These are phyloP conservation scores for Amphibalanus amphitrite DNA, from an alignment of 1,140 invertebrate genomes.

Conservation along the genomic window DNA sequence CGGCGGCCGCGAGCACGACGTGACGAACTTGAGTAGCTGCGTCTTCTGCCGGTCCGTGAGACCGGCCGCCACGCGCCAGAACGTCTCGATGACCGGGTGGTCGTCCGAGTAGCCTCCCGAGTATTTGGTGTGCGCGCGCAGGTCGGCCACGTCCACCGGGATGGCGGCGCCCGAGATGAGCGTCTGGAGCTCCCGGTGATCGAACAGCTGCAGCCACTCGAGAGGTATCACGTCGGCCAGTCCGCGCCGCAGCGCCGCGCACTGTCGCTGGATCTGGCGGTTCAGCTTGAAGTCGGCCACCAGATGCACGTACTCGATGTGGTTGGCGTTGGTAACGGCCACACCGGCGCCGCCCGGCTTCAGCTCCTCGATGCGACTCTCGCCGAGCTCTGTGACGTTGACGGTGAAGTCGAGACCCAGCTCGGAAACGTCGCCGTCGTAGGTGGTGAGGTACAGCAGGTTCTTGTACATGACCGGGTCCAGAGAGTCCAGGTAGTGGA, in stretches of 20 bases:
- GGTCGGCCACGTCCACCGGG: conserved; percentile 76
- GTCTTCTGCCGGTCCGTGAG: conserved; percentile 71
- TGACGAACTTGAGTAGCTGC: conserved; percentile 87
- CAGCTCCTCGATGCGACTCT: conserved; percentile 72
- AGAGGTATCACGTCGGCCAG: conserved; percentile 73
- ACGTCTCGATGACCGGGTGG: conserved; percentile 48
- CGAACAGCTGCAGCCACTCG: conserved; percentile 88
- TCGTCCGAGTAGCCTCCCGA: conserved; percentile 56
- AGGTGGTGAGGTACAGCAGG: conserved; percentile 58
- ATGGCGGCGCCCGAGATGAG: conserved; percentile 84
- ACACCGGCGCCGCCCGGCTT: conserved; percentile 79
- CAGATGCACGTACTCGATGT: conserved; percentile 90
- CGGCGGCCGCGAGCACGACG: conserved; percentile 89
- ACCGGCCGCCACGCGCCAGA: conserved; percentile 63
- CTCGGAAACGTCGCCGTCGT: conserved; percentile 33
- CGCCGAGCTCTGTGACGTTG: conserved; percentile 71
- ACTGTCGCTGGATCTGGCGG: conserved; percentile 73
- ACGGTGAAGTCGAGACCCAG: conserved; percentile 79
- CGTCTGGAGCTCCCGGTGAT: conserved; percentile 81
- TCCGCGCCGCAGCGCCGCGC: conserved; percentile 46
- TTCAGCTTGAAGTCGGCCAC: conserved; percentile 93
- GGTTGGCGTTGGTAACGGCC: conserved; percentile 72
- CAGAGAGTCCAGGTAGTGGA: conserved; percentile 80
- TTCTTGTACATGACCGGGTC: conserved; percentile 86
- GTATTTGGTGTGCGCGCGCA: conserved; percentile 68